Evolutionary conservation across 2,888 invertebrate genomes (phyloP).

Genomic region (Drosophila robusta): DNA sequence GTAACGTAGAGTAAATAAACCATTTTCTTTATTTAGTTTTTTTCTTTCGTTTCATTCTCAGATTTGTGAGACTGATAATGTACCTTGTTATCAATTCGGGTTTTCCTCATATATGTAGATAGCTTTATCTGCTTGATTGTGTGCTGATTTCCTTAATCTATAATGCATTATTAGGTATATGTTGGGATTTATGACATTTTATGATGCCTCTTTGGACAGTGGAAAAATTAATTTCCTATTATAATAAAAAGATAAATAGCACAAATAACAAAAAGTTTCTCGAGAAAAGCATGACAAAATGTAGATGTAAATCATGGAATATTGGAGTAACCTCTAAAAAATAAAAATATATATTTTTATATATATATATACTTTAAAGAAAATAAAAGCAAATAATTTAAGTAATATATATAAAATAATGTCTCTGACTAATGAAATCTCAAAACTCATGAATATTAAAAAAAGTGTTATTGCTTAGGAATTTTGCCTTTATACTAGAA

Average conservation of each 20-base stretch:
- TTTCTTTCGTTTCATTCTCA: background rate
- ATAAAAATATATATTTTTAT: no score
- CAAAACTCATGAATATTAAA: no score
- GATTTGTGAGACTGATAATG: background rate
- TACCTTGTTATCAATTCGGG: background rate
- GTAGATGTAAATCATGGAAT: no score
- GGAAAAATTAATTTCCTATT: no score
- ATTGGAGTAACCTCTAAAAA: no score
- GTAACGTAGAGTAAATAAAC: background rate
- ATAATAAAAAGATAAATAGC: no score
- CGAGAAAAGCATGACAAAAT: no score
- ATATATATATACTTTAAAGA: no score
- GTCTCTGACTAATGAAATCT: no score
- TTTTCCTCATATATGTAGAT: slow-evolving; percentile 1
- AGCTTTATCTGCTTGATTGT: slow-evolving; percentile 14
- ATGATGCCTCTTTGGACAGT: background rate
- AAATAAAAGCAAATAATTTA: no score
- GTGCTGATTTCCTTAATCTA: slow-evolving; percentile 6
- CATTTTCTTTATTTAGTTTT: background rate
- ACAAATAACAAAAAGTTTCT: no score
- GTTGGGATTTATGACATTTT: slow-evolving; percentile 2
- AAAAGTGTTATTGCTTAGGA: background rate
- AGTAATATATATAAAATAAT: no score
- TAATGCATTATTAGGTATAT: background rate
- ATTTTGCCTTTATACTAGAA: background rate